A percentile compares a stretch with the other conserved stretches of the same genome.
phyloP scores from a whole-genome alignment of 2,888 invertebrate genomes.

The Monopis laevigella region DNA sequence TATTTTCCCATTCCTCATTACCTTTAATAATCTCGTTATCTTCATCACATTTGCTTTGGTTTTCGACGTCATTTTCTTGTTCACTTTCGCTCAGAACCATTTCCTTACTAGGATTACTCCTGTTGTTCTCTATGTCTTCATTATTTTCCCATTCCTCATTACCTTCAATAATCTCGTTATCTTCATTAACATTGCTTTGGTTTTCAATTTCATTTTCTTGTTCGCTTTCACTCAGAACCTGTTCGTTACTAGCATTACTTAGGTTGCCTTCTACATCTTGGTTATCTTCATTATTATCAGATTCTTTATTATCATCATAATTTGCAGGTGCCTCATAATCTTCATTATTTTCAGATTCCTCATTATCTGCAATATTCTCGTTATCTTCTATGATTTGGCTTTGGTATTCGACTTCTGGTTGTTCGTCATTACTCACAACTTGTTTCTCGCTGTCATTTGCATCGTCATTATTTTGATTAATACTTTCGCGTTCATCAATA shows the following conservation, averaged over 20 bases:
- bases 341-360: too few species aligned
- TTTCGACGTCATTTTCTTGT: not conserved
- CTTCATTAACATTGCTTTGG: not conserved
- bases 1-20: too few species aligned
- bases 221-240: not conserved
- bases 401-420: not conserved
- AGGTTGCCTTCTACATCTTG: not conserved
- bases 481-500: not conserved
- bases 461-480: constrained; percentile 15
- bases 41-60: not conserved
- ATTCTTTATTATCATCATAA: not conserved
- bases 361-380: constrained; percentile 15
- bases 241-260: not conserved
- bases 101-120: not conserved
- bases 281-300: not conserved
- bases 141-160: not conserved
- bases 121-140: not conserved
- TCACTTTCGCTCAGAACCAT: not conserved
- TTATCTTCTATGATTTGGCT: constrained; percentile 11
- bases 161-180: not conserved
- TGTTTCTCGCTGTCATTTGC: constrained; percentile 7
- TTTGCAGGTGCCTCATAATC: too few species aligned
- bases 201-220: not conserved
- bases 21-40: constrained; percentile 16
- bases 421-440: not conserved